Conservation (phyloP, 2,888 invertebrate genomes). For the Mesoligia furuncula region DNA sequence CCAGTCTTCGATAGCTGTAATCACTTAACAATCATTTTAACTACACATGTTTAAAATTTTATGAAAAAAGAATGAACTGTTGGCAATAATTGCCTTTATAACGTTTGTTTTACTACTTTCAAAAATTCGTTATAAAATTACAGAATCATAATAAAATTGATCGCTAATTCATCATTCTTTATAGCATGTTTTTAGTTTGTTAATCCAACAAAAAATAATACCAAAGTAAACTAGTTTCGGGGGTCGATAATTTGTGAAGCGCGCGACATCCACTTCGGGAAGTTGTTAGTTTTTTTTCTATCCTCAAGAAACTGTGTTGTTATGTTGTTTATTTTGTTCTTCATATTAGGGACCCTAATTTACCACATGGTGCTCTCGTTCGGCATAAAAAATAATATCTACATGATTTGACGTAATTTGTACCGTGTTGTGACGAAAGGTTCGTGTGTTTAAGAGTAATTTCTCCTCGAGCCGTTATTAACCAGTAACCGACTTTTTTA, state of each 20-base stretch:
- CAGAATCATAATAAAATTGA: constrained; percentile 54
- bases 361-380: constrained; percentile 86
- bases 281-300: constrained; percentile 80
- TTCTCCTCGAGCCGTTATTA: constrained; percentile 84
- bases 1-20: constrained; percentile 17
- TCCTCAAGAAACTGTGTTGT: constrained; percentile 77
- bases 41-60: constrained; percentile 22
- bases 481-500: constrained; percentile 82
- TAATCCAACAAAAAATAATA: constrained; percentile 54
- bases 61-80: constrained; percentile 32
- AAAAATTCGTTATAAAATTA: constrained; percentile 48
- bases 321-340: constrained; percentile 84
- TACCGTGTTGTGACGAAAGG: constrained; percentile 85
- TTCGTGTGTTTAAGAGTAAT: constrained; percentile 86
- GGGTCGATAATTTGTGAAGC: constrained; percentile 79
- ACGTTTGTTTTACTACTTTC: constrained; percentile 49
- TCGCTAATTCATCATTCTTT: constrained; percentile 63
- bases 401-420: constrained; percentile 89
- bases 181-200: constrained; percentile 52
- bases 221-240: constrained; percentile 73
- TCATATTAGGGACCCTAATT: constrained; percentile 86
- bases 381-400: constrained; percentile 86
- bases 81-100: constrained; percentile 28
- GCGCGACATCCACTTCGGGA: constrained; percentile 78
- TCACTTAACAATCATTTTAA: constrained; percentile 16